Base-by-base conservation (phyloP, 1,140 invertebrate genomes). In the Drosophila serrata region DNA sequence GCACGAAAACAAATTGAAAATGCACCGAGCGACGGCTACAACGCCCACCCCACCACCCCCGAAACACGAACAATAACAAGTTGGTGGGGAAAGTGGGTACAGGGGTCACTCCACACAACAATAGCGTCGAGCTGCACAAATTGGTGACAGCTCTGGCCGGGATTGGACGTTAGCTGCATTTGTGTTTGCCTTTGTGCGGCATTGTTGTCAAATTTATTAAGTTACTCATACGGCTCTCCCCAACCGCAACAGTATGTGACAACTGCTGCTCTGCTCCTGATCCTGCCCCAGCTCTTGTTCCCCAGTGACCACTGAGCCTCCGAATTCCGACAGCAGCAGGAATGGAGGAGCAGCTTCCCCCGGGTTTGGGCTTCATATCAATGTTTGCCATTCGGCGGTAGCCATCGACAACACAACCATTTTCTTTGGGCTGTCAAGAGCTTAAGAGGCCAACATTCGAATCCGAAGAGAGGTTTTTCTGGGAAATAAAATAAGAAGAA, bases 151-250 rank as follows among this genome's bases (percentile, higher is more conserved):
- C 81, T 73, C 61, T 77, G 75, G 69, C 61, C 59, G 61, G 51
- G 33, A 55, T 29, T 55, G 79, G 53, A 72, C 55, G 61, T 58
- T 59, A 56, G 59, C 45, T 61, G 62, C 74, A 73, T 77, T 82
- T 81, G 86, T 55, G 31, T 90, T 90, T 81, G 81, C 69, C 63
- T 84, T 84, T 90, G 77, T 81, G 73, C 62, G 58, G 67, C 81
- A 85, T 79, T 85, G 78, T 85, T 85, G 86, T 90, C 81, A 90
- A 90, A 90, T 90, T 90, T 90, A 90, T 90, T 90, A 90, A 90
- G 85, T 90, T 90, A 90, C 85, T 90, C 85, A 90, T 90, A 88
- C 85, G 85, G 12, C n/a, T 31, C 73, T 69, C 39, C 39, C 9
- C 19, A 22, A 48, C 65, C 61, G 19, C 64, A 57, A 31, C 64